Conservation (phyloP, 2,797 vertebrate genomes). For the Catamblyrhynchus diadema region DNA sequence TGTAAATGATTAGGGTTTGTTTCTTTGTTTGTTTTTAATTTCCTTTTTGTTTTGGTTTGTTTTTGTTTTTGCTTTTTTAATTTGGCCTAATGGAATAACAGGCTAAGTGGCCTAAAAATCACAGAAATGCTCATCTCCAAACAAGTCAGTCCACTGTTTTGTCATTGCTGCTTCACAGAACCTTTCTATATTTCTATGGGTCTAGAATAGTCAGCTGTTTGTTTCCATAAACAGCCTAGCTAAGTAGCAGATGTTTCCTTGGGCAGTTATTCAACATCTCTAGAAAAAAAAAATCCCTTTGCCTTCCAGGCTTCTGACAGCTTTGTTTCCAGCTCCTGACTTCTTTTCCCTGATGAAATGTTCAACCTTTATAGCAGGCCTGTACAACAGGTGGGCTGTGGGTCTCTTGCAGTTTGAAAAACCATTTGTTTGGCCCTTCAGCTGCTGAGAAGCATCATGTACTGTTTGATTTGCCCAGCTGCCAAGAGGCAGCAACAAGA, state of each 20-base stretch:
- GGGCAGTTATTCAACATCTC: conserved; percentile 62
- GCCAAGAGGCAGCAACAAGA: conserved; percentile 60
- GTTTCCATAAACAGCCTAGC: conserved; percentile 55
- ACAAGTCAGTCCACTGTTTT: background rate
- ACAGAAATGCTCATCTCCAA: background rate
- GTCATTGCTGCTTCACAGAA: background rate
- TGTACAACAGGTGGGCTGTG: conserved; percentile 54
- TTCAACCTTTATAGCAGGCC: conserved; percentile 54
- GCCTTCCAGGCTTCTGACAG: conserved; percentile 60
- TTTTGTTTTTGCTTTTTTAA: background rate
- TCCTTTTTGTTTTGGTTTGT: background rate
- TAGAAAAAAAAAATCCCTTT: conserved; percentile 24
- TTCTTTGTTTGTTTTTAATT: background rate
- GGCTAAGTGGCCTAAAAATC: background rate
- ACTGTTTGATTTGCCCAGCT: conserved; percentile 62
- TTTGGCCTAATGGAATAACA: background rate
- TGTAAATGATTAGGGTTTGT: background rate
- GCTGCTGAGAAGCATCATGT: conserved; percentile 61
- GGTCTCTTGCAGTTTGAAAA: conserved; percentile 56
- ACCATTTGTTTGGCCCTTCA: conserved; percentile 65
- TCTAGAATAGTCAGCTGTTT: conserved; percentile 56
- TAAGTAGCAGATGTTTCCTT: conserved; percentile 65
- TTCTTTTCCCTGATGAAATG: conserved; percentile 62
- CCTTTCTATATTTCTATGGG: background rate
- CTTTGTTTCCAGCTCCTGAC: conserved; percentile 59